These are phyloP conservation scores for Silurus meridionalis DNA, from an alignment of 2,113 vertebrate species.

Conservation along the genomic window DNA sequence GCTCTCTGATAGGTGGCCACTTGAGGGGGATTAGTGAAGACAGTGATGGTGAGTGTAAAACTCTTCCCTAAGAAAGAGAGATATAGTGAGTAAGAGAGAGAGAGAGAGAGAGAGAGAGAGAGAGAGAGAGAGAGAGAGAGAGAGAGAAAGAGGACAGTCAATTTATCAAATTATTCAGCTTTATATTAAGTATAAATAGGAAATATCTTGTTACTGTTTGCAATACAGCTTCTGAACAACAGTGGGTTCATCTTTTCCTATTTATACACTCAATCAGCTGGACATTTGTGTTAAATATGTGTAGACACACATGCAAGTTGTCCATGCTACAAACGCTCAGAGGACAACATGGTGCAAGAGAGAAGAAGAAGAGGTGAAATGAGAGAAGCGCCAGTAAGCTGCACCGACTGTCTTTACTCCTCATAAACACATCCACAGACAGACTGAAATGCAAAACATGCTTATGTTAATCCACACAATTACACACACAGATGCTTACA, in stretches of 20 bases:
- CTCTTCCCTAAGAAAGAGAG: slow-evolving; percentile 83
- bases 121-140: slow-evolving; percentile 16
- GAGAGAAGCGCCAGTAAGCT: not conserved
- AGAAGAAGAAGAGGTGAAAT: not conserved
- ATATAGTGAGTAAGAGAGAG: slow-evolving; percentile 3
- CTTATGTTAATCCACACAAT: not conserved
- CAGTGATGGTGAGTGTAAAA: slow-evolving; percentile 96
- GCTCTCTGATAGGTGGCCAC: slow-evolving; percentile 97
- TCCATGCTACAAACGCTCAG: not conserved
- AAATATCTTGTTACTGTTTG: not conserved
- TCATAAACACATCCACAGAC: slow-evolving; percentile 5
- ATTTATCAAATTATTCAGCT: not conserved
- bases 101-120: slow-evolving; percentile 26
- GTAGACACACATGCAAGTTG: not conserved
- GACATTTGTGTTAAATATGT: not conserved
- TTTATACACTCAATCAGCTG: not conserved
- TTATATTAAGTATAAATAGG: not conserved
- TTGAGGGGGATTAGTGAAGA: slow-evolving; percentile 96
- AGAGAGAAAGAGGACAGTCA: too few relatives aligned
- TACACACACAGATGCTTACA: not conserved
- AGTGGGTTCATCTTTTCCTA: not conserved
- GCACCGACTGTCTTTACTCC: not conserved
- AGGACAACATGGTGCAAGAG: not conserved
- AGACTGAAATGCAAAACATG: not conserved
- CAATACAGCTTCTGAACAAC: not conserved